phyloP scores from a whole-genome alignment of 2,888 invertebrate species.

The Elegia similella region DNA sequence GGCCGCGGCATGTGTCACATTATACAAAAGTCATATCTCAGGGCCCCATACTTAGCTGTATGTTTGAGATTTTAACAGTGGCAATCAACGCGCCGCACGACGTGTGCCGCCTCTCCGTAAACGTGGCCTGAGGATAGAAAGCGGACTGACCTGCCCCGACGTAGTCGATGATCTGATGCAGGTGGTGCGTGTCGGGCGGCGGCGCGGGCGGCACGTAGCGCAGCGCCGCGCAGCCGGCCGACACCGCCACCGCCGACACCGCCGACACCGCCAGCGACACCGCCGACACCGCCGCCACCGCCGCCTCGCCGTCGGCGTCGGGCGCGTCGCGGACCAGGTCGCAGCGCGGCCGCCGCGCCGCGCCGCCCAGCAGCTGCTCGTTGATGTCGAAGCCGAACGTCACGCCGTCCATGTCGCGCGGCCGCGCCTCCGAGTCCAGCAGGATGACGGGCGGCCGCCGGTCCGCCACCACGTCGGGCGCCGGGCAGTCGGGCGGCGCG shows the following conservation, averaged over 20 bases:
- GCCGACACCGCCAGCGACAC: conserved; percentile 33
- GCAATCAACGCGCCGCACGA: too few species aligned
- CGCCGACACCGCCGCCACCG: conserved; percentile 33
- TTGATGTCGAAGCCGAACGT: conserved; percentile 92
- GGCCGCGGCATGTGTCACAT: too few species aligned
- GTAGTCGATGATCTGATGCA: conserved; percentile 63
- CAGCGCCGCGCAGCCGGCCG: conserved; percentile 40
- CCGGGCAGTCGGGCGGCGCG: conserved; percentile 30
- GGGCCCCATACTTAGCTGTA: too few species aligned
- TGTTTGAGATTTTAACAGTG: too few species aligned
- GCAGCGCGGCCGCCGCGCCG: conserved; percentile 24
- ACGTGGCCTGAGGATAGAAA: too few species aligned
- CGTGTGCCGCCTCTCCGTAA: too few species aligned
- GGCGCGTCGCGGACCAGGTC: conserved; percentile 11
- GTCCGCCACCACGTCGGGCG: conserved; percentile 70
- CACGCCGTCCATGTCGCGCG: conserved; percentile 83
- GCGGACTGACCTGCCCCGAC: conserved; percentile 59
- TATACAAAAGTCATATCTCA: too few species aligned
- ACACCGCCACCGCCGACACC: conserved; percentile 32
- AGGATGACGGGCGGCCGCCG: conserved; percentile 88
- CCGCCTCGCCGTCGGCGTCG: conserved; percentile 23
- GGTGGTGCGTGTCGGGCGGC: conserved; percentile 38
- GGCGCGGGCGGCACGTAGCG: conserved; percentile 55
- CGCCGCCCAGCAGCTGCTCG: conserved; percentile 83
- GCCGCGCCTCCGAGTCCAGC: conserved; percentile 81